These are phyloP conservation scores for Menidia menidia DNA, from an alignment of 2,797 vertebrate species.

Conservation along the genomic window DNA sequence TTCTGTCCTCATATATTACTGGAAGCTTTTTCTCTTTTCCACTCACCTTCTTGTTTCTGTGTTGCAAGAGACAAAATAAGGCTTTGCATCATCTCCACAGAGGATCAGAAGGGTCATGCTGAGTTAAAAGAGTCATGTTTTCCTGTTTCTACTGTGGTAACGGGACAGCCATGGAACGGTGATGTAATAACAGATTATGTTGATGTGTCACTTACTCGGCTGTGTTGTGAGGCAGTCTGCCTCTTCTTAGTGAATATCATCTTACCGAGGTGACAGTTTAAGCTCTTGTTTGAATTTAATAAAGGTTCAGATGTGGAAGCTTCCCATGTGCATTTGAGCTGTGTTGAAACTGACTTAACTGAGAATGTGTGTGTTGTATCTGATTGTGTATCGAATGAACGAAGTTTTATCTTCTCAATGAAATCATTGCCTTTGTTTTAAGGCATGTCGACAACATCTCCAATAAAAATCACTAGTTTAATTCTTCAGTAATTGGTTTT, in stretches of 20 bases:
- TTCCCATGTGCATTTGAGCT: constrained; percentile 14
- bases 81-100: constrained; percentile 63
- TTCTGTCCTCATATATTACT: constrained; percentile 30
- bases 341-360: not conserved
- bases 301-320: constrained; percentile 29
- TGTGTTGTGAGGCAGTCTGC: constrained; percentile 22
- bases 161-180: constrained; percentile 29
- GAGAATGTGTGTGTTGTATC: not conserved
- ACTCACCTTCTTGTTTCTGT: constrained; percentile 25
- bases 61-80: constrained; percentile 65
- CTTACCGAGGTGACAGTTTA: constrained; percentile 11
- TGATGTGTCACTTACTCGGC: constrained; percentile 37
- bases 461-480: too few species aligned
- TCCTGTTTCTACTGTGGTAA: constrained; percentile 27
- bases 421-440: too few species aligned
- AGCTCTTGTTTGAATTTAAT: constrained; percentile 34
- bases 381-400: constrained; percentile 23
- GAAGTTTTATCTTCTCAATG: not conserved
- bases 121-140: constrained; percentile 38
- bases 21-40: constrained; percentile 1
- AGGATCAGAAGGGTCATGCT: constrained; percentile 31
- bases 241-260: constrained; percentile 49
- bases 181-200: constrained; percentile 57
- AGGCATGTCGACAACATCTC: too few species aligned
- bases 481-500: too few species aligned